Conservation (phyloP, 2,797 vertebrate species). For the Chaetodon trifasciatus region DNA sequence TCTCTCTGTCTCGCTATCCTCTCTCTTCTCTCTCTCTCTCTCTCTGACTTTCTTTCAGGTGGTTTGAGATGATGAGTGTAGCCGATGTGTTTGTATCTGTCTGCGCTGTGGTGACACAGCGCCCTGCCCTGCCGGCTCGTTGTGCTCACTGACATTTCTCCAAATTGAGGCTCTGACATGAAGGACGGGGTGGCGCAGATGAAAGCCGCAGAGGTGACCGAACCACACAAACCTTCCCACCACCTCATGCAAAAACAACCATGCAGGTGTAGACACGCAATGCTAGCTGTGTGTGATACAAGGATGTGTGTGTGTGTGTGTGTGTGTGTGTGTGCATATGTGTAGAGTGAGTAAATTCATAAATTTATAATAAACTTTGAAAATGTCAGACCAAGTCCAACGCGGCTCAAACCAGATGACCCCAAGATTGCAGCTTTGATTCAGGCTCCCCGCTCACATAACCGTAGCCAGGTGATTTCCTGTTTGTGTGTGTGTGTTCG, state of each 20-base stretch:
- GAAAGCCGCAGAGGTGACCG: constrained; percentile 67
- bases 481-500: constrained; percentile 36
- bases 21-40: constrained; percentile 6
- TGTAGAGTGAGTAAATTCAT: constrained; percentile 21
- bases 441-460: constrained; percentile 9
- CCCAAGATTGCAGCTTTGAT: constrained; percentile 56
- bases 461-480: constrained; percentile 67
- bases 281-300: neutral
- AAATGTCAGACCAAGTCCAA: constrained; percentile 66
- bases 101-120: constrained; percentile 59
- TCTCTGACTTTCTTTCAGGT: constrained; percentile 55
- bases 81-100: constrained; percentile 62
- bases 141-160: constrained; percentile 80
- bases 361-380: constrained; percentile 61
- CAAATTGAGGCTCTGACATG: constrained; percentile 77
- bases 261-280: neutral
- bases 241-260: constrained; percentile 7
- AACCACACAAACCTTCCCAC: constrained; percentile 40
- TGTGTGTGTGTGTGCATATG: neutral
- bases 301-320: constrained; percentile 2
- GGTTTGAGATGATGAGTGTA: constrained; percentile 61
- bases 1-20: constrained; percentile 14
- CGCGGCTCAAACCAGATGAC: constrained; percentile 37
- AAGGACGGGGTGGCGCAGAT: constrained; percentile 52
- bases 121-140: constrained; percentile 58